phyloP scores from a whole-genome alignment of 2,888 invertebrate species.

The Ennomos erosarius region DNA sequence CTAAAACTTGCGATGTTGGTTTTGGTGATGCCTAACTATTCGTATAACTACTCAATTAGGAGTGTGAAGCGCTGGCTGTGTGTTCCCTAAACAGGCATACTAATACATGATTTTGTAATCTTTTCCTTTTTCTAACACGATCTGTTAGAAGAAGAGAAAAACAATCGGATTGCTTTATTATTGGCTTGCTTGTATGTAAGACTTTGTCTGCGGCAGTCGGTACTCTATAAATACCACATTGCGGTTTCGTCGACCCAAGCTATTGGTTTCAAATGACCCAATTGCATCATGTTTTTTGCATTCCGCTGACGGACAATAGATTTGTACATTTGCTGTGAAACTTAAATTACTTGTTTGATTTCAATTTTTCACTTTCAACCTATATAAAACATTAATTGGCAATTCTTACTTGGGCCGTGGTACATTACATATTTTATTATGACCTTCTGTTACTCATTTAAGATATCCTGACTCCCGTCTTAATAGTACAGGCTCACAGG shows the following conservation, averaged over 20 bases:
- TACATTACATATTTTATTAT: too few species aligned
- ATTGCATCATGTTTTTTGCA: constrained; percentile 74
- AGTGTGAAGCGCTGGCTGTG: too few species aligned
- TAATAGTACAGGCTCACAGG: too few species aligned
- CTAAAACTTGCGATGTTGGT: not conserved
- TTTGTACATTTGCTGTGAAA: constrained; percentile 60
- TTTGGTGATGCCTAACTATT: too few species aligned
- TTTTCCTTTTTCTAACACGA: constrained; percentile 8
- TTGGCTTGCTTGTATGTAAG: constrained; percentile 24
- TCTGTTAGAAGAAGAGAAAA: constrained; percentile 9
- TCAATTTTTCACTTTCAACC: constrained; percentile 29
- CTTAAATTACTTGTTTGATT: constrained; percentile 47
- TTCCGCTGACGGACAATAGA: constrained; percentile 72
- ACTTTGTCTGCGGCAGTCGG: constrained; percentile 27
- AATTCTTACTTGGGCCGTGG: too few species aligned
- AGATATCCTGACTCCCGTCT: too few species aligned
- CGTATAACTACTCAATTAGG: too few species aligned
- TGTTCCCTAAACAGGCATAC: too few species aligned
- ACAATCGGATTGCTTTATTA: constrained; percentile 20
- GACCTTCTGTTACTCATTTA: too few species aligned
- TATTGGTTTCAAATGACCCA: constrained; percentile 77
- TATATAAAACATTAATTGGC: not conserved
- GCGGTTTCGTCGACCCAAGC: constrained; percentile 70
- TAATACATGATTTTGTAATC: not conserved
- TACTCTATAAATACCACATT: constrained; percentile 65